These are phyloP conservation scores for Philereme vetulata DNA, from an alignment of 2,888 invertebrate species.

Conservation along the genomic window DNA sequence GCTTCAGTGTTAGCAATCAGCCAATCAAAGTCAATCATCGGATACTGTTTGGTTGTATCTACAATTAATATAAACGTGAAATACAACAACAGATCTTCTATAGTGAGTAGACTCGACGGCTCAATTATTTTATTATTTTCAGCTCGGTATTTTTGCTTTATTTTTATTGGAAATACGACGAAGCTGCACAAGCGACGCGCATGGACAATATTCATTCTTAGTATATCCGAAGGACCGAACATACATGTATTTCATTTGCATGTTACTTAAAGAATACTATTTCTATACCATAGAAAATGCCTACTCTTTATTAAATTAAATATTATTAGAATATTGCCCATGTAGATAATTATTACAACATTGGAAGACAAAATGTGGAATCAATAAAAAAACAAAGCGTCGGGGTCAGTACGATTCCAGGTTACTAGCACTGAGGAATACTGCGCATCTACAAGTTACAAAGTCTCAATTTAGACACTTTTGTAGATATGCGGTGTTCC, in stretches of 20 bases:
- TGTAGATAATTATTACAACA: background rate
- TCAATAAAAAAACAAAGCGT: background rate
- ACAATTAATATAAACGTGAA: slow-evolving; percentile 80
- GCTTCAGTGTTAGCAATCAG: slow-evolving; percentile 79
- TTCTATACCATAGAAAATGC: no score
- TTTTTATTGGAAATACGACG: slow-evolving; percentile 20
- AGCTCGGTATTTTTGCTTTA: slow-evolving; percentile 25
- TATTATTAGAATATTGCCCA: slow-evolving; percentile 11
- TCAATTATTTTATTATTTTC: slow-evolving; percentile 23
- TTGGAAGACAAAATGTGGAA: background rate
- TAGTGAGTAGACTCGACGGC: slow-evolving; percentile 22
- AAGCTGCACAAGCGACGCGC: slow-evolving; percentile 19
- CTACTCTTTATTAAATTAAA: no score
- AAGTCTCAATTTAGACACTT: no score
- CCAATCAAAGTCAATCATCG: slow-evolving; percentile 84
- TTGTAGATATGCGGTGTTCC: no score
- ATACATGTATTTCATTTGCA: no score
- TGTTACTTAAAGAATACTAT: no score
- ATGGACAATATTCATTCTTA: slow-evolving; percentile 14
- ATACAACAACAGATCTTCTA: slow-evolving; percentile 43
- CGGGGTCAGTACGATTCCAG: no score
- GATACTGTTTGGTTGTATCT: slow-evolving; percentile 82
- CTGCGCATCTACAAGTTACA: no score
- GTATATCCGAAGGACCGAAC: background rate
- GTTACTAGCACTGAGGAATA: no score